Base-by-base conservation (phyloP, 2,888 invertebrate species). In the Pyrrhosoma nymphula region DNA sequence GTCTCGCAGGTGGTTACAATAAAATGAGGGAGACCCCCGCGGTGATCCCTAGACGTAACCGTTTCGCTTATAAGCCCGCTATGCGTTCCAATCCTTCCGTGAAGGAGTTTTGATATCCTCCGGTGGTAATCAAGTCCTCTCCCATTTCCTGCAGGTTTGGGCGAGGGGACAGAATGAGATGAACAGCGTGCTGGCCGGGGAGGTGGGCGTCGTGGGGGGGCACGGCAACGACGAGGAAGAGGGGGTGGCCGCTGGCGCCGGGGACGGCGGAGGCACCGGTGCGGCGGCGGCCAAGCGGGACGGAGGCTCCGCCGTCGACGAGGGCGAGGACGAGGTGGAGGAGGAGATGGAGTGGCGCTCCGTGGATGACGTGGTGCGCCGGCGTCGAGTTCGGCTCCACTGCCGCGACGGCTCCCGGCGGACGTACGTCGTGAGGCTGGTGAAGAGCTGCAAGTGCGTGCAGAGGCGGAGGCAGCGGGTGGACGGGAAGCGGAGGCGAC, bases 361-460 rank as follows among this genome's bases (percentile, higher is more conserved):
- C 90, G 95, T 90, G 60, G 95, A 95, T 39, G 95, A 95, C 60
- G 95, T 88, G 30, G 88, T 95, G 39, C 90, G 95, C 55, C 90
- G 95, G 56, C 95, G 95, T 55, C 95, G 95, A 23, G 95, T 96
- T 39, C 95, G 95, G 88, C 95, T 96, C 82, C 89, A 95, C 63
- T 96, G 96, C 88, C 95, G 95, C 20, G 95, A 96, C 95, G 96
- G 95, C 20, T 89, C 95, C 14, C 89, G 95, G 35, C 95, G 96
- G 10, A 90, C 95, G 16, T 95, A 96, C 91, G 90, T 95, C 89
- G 95, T 96, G 30, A 95, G 95, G 26, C 95, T 95, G 30, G 95
- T 96, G 56, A 95, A 95, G 95, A 95, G 95, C 95, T 96, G 96
- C 95, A 95, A 95, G 90, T 95, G 96, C 95, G 89, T 90, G 56